These are phyloP conservation scores for Campylomormyrus numenius DNA, from an alignment of 2,113 vertebrate genomes.

Conservation along the genomic window DNA sequence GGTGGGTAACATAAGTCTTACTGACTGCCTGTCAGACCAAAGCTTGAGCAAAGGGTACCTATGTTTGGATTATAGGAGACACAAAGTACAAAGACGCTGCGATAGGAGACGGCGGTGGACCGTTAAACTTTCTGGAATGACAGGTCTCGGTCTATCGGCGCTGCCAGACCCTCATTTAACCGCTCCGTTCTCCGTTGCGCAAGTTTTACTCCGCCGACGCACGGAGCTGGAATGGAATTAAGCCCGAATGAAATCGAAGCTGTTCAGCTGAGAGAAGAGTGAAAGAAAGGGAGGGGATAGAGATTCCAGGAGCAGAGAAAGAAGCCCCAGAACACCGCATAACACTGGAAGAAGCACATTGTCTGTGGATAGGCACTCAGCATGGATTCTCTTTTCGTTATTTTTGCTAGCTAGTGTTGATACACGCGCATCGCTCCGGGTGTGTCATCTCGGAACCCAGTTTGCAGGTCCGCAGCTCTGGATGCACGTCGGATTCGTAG, in stretches of 20 bases:
- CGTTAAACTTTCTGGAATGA: constrained; percentile 17
- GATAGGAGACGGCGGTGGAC: neutral
- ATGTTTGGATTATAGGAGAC: constrained; percentile 1
- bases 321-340: neutral
- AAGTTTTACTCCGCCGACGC: neutral
- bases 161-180: neutral
- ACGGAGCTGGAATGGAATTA: neutral
- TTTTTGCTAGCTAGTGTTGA: neutral
- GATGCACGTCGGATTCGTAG: neutral
- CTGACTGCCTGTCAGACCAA: constrained; percentile 33
- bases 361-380: constrained; percentile 8
- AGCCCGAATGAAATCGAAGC: neutral
- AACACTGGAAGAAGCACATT: constrained; percentile 15
- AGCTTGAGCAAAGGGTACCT: constrained; percentile 26
- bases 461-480: neutral
- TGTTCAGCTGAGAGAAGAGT: neutral
- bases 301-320: neutral
- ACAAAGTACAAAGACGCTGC: neutral
- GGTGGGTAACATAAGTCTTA: constrained; percentile 38
- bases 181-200: neutral
- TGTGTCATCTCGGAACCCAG: neutral
- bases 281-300: neutral
- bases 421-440: neutral
- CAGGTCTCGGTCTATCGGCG: neutral
- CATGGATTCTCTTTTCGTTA: neutral